Base-by-base conservation (phyloP, 2,797 vertebrate species). In the Phoxinus dragarum region DNA sequence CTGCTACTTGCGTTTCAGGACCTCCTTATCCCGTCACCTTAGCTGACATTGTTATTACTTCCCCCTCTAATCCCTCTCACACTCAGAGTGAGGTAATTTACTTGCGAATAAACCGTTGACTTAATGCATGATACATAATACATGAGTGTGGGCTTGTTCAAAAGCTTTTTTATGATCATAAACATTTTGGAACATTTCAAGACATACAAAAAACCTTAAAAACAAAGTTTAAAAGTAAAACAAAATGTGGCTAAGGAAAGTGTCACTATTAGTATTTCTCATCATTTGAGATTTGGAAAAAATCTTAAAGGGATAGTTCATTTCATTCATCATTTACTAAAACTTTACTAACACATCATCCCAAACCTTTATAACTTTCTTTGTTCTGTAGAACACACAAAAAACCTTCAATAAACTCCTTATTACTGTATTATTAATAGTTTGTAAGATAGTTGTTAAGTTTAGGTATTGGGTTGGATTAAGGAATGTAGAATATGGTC, bases 21-120 rank as follows among this genome's bases (percentile, higher is more conserved):
- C 9, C 64, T 86, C 80, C 54, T 87, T 64, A 68, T 86, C 66
- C 52, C 31, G 54, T 80, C 87, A 87, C 80, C 82, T 85, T 81
- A 69, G 71, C 83, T 79, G 69, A 85, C 87, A 59, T 82, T 82
- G 49, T 81, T 88, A 56, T 87, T 84, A 74, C 80, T 54, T 64
- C 64, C 77, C 21, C 27, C 66, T 36, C 61, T 86, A 81, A 78
- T 77, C 54, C 69, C 31, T 36, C 10, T 77, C 67, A 21, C 42
- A 64, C 59, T 52, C 40, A 77, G 44, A 56, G 27, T 52, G 71
- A 67, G 82, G 47, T 59, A n/a, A 61, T 78, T 52, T 79, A 77
- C 74, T 71, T 44, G 56, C 9, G 1, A 79, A 76, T 19, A 47
- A 64, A 67, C 21, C 12, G 34, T 52, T 19, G 47, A 49, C 47